Evolutionary conservation across 2,113 vertebrate genomes (phyloP), one percentile per base, ranked within the genome.

Genomic region (Cryptotis parvus): DNA sequence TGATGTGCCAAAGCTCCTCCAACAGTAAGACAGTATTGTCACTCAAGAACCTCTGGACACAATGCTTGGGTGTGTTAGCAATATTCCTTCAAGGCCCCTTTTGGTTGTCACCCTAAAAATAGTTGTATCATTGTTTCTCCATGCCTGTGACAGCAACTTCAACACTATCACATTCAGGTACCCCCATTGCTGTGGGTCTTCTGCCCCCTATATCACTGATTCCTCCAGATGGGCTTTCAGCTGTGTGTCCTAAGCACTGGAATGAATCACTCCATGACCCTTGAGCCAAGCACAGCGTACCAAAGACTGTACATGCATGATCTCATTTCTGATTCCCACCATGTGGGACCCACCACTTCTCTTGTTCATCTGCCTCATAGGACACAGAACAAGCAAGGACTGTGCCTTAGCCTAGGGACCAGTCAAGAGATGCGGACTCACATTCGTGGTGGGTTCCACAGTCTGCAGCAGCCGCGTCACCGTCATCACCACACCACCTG

Each of bases 161-260:
- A 55, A 4, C 12, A 45, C 22, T 27, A 11, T 45, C 16, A 1
- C 45, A 49, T 49, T 49, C 45, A 49, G 45, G 26, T 77, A 20
- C 39, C n/a, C 15, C 33, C 37, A 2, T 31, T 52, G n/a, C 18
- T 63, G 41, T 37, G 7, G 41, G 1, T 55, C 29, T 22, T 39
- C 77, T 49, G 7, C 58, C 7, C 43, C 45, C 31, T n/a, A 22
- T 33, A 37, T 74, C 69, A 29, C 10, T 12, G 31, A 2, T 55
- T 27, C 43, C 31, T 22, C 10, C 27, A 43, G 18, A 14, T 1
- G 1, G 6, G 72, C 1, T 20, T 24, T 49, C 14, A 3, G 7
- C 37, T 4, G 0, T 8, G 1, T 12, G 8, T 31, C 24, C 22
- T 14, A 26, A 31, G 37, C 52, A 0, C 8, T 18, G 26, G 5